Evolutionary conservation across 2,113 vertebrate genomes (phyloP).

Genomic region (Strix uralensis): DNA sequence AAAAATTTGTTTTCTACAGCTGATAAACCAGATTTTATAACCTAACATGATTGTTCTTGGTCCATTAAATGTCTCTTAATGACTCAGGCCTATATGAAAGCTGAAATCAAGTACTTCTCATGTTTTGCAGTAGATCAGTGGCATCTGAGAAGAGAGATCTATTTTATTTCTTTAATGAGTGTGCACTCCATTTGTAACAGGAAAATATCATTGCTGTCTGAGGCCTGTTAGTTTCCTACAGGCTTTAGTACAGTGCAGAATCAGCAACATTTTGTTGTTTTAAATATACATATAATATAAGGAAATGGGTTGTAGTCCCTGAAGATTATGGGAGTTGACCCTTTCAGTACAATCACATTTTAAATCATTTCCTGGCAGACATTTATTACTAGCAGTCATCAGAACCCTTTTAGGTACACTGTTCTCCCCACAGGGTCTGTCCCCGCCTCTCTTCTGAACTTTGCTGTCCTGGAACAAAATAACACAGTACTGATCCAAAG

Average conservation of each 20-base stretch:
- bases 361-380: conserved; percentile 2
- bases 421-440: neutral
- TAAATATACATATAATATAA: neutral
- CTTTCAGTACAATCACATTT: neutral
- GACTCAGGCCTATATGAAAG: neutral
- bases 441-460: neutral
- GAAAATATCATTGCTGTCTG: neutral
- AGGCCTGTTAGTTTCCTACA: conserved; percentile 28
- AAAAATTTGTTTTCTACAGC: neutral
- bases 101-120: neutral
- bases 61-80: neutral
- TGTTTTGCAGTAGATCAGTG: neutral
- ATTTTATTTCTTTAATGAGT: neutral
- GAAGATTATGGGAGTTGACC: neutral
- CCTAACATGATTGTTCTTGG: neutral
- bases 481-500: neutral
- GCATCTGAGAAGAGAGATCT: neutral
- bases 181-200: neutral
- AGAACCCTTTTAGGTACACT: neutral
- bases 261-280: conserved; percentile 26
- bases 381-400: neutral
- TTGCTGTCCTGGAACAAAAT: neutral
- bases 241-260: neutral
- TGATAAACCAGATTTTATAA: neutral
- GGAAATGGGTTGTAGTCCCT: conserved; percentile 20